Evolutionary conservation across 2,113 vertebrate species (phyloP), one percentile per base, ranked within the genome.

Genomic region (Anolis carolinensis): DNA sequence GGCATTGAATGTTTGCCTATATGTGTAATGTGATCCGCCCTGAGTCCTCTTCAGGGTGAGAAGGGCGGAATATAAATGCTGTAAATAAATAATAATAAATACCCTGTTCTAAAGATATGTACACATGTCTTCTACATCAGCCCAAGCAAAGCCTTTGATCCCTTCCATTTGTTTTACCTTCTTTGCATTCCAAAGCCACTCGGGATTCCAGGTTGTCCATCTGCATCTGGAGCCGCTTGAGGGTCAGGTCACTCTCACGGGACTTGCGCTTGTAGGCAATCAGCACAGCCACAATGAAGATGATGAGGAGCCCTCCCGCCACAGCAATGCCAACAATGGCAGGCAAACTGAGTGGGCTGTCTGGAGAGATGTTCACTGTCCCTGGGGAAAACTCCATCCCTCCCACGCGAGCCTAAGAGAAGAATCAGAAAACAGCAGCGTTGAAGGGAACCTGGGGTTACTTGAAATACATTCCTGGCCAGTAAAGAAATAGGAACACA

Each of bases 121-220:
- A 62, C 59, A 62, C 62, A 18, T 44, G 39, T 44, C n/a, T 44
- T 44, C 39, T 44, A 44, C 5, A 44, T 44, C 39, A 44, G 39
- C 52, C 52, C 52, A 59, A 59, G 55, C 3, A 13, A 55, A 55
- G 2, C 20, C 36, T 25, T 10, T 0, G 11, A 21, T 1, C 25
- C 0, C 36, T 10, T 5, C 4, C 2, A 10, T 34, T 2, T 21
- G 9, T 48, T 85, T 81, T 95, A 99, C 99, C 99, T 96, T 99
- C 99, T 93, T 99, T 99, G 95, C 99, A 99, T 92, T 99, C 99
- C 85, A 99, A 95, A 0, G 99, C 99, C 90, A 99, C 99, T 0
- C 99, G 97, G n/a, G 98, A 99, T 95, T 99, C 99, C 88, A 99
- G 95, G 95, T 99, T 99, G 96, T 99, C 99, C 99, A 99, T 99